These are phyloP conservation scores for Frankliniella intonsa DNA, from an alignment of 2,888 invertebrate genomes.

Conservation along the genomic window DNA sequence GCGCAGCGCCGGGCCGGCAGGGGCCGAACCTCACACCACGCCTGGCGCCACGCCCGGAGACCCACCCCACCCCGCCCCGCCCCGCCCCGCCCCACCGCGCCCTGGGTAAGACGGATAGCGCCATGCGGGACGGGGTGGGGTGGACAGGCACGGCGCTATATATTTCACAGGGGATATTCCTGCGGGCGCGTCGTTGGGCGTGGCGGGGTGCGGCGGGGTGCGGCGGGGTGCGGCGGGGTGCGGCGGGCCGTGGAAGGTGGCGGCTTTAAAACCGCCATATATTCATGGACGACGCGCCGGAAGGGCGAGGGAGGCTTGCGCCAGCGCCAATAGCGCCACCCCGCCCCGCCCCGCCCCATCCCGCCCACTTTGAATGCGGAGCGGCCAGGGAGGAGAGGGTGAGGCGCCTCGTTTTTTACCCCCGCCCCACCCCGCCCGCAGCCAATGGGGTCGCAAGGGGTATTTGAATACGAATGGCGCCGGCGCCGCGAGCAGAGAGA, in stretches of 20 bases:
- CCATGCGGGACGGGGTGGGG: background rate
- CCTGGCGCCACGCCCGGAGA: background rate
- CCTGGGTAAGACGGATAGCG: background rate
- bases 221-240: background rate
- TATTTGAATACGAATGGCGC: slow-evolving; percentile 20
- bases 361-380: background rate
- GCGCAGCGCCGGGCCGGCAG: no score
- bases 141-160: background rate
- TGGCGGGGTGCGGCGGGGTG: background rate
- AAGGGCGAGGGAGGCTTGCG: background rate
- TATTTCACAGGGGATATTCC: slow-evolving; percentile 12
- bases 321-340: background rate
- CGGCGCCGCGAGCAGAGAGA: background rate
- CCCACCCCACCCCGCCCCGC: background rate
- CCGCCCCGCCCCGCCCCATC: background rate
- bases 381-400: background rate
- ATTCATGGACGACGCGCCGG: background rate
- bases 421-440: no score
- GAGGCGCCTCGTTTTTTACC: background rate
- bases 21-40: background rate
- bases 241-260: background rate
- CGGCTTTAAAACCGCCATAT: slow-evolving; percentile 14
- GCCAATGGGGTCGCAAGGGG: background rate
- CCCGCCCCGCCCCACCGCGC: background rate
- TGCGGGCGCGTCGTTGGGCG: background rate